Evolutionary conservation across 2,888 invertebrate species (phyloP).

Genomic region (Microchrysa polita): DNA sequence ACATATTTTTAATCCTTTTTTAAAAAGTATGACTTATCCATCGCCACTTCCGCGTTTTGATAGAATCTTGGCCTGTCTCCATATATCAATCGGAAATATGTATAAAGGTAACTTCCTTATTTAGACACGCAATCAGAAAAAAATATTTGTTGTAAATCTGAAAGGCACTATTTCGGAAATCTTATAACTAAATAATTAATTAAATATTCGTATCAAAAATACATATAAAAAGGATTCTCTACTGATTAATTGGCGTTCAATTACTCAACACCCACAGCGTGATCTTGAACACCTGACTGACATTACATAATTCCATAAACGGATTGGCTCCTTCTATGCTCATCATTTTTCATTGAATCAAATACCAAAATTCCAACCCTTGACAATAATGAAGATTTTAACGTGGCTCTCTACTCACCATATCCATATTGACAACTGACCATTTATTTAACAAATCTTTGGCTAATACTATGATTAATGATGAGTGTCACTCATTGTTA

Average conservation of each 20-base stretch:
- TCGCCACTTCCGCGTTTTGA: too few species aligned
- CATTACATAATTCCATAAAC: neutral
- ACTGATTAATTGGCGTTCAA: slow-evolving; percentile 7
- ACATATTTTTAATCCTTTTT: too few species aligned
- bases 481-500: slow-evolving; percentile 29
- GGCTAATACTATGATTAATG: slow-evolving; percentile 43
- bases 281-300: neutral
- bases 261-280: slow-evolving; percentile 2
- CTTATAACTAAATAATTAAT: too few species aligned
- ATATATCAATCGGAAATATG: too few species aligned
- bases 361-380: neutral
- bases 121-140: too few species aligned
- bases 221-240: too few species aligned
- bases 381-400: slow-evolving; percentile 13
- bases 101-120: too few species aligned
- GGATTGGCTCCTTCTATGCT: neutral
- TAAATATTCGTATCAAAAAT: too few species aligned
- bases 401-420: slow-evolving; percentile 6
- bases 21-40: too few species aligned
- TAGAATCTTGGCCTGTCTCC: too few species aligned
- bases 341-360: slow-evolving; percentile 15
- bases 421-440: slow-evolving; percentile 31
- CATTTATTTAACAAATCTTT: slow-evolving; percentile 43
- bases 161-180: too few species aligned
- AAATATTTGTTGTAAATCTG: too few species aligned